A percentile compares a stretch with the other conserved stretches of the same genome.
These are phyloP conservation scores for Furnarius figulus DNA, from an alignment of 2,113 vertebrate genomes.

Conservation along the genomic window DNA sequence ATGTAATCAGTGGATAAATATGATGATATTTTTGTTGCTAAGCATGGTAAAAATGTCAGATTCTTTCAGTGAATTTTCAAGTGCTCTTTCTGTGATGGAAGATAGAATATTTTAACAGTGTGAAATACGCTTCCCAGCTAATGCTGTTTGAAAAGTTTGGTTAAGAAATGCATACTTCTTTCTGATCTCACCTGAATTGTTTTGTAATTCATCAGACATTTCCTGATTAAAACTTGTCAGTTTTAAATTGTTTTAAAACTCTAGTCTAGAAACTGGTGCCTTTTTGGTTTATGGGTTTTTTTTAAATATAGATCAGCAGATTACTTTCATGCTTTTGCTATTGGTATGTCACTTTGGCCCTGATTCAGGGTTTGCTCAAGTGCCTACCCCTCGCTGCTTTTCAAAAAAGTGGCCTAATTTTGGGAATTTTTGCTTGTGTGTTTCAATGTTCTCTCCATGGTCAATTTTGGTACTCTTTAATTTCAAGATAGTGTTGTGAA, in stretches of 20 bases:
- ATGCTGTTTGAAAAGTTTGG: not conserved
- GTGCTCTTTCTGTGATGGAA: not conserved
- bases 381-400: not conserved
- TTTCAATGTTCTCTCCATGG: not conserved
- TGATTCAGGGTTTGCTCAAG: not conserved
- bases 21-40: not conserved
- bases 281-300: not conserved
- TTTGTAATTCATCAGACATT: not conserved
- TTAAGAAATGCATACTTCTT: not conserved
- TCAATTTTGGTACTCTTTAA: not conserved
- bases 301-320: not conserved
- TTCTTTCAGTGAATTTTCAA: not conserved
- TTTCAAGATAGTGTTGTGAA: not conserved
- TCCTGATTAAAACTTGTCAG: not conserved
- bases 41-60: not conserved
- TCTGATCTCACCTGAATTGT: not conserved
- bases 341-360: not conserved
- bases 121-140: not conserved
- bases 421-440: not conserved
- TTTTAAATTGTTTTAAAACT: not conserved
- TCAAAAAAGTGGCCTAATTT: not conserved
- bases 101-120: not conserved
- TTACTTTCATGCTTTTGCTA: not conserved
- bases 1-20: not conserved
- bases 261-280: not conserved